Percentiles rank a stretch among this genome's conserved stretches.
Evolutionary conservation across 23 tunicate species (phyloP).

Genomic region (Trididemnum clinides): DNA sequence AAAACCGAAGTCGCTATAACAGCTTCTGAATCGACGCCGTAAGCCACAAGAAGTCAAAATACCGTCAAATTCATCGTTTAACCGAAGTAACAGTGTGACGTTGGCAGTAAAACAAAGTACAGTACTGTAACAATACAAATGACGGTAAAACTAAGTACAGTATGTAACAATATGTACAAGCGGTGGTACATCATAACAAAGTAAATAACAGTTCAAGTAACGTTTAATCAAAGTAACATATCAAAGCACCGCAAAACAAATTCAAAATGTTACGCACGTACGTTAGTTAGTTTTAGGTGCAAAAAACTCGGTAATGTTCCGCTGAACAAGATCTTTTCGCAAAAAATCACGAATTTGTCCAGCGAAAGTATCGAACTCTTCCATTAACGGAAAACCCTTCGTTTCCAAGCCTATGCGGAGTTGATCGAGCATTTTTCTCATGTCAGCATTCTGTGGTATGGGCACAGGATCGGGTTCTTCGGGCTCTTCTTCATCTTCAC

Average conservation of each 20-base stretch:
- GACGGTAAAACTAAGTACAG: no score
- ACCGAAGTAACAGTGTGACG: no score
- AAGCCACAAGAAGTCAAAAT: no score
- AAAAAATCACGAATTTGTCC: conserved; percentile 55
- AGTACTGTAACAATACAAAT: no score
- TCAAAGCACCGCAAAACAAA: conserved; percentile 28
- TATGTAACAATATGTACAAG: no score
- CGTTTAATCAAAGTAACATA: conserved; percentile 24
- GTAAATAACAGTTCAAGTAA: no score
- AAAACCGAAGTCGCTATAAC: no score
- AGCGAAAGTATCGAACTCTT: conserved; percentile 49
- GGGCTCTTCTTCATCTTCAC: no score
- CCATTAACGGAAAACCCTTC: conserved; percentile 55
- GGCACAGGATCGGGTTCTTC: conserved; percentile 39
- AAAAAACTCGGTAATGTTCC: conserved; percentile 34
- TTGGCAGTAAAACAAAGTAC: no score
- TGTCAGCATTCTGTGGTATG: conserved; percentile 47
- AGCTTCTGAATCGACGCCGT: no score
- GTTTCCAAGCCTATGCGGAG: conserved; percentile 38
- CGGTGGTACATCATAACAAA: no score
- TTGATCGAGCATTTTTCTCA: conserved; percentile 46
- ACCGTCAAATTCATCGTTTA: no score
- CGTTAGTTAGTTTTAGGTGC: conserved; percentile 38
- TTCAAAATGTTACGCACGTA: conserved; percentile 25
- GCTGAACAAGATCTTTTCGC: conserved; percentile 58